Conservation (phyloP, 2,888 invertebrate species). For the Thalpophila matura region DNA sequence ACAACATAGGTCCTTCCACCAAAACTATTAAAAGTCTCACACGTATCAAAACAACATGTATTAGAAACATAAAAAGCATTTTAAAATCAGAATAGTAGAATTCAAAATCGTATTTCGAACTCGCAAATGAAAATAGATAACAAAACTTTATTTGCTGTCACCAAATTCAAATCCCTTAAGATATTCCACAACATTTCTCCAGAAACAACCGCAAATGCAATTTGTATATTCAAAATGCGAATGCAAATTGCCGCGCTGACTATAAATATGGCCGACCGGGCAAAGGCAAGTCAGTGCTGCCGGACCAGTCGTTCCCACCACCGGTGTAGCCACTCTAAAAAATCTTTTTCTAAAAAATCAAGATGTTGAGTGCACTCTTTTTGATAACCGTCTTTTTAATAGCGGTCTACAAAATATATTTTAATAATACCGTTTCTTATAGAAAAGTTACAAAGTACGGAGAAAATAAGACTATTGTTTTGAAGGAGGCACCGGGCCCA, state of each 20-base stretch:
- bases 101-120: slow-evolving; percentile 9
- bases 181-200: neutral
- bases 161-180: neutral
- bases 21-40: too few relatives aligned
- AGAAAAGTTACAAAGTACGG: slow-evolving; percentile 73
- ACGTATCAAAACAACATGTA: neutral
- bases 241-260: slow-evolving; percentile 68
- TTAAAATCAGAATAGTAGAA: slow-evolving; percentile 7
- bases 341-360: slow-evolving; percentile 78
- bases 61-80: neutral
- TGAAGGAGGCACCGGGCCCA: slow-evolving; percentile 92
- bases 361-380: slow-evolving; percentile 86
- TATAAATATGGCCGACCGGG: slow-evolving; percentile 68
- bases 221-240: slow-evolving; percentile 61
- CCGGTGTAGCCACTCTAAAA: slow-evolving; percentile 82
- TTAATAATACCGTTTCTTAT: slow-evolving; percentile 69
- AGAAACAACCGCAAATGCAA: slow-evolving; percentile 18
- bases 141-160: neutral
- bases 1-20: too few relatives aligned
- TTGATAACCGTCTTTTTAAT: slow-evolving; percentile 72
- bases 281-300: slow-evolving; percentile 65
- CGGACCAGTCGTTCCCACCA: slow-evolving; percentile 78
- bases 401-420: slow-evolving; percentile 78
- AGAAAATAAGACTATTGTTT: slow-evolving; percentile 64
- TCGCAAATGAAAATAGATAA: slow-evolving; percentile 2